A percentile compares a stretch with the other conserved stretches of the same genome.
phyloP scores from a whole-genome alignment of 92 coral and sea anemone species.

The Phenganax marumi region DNA sequence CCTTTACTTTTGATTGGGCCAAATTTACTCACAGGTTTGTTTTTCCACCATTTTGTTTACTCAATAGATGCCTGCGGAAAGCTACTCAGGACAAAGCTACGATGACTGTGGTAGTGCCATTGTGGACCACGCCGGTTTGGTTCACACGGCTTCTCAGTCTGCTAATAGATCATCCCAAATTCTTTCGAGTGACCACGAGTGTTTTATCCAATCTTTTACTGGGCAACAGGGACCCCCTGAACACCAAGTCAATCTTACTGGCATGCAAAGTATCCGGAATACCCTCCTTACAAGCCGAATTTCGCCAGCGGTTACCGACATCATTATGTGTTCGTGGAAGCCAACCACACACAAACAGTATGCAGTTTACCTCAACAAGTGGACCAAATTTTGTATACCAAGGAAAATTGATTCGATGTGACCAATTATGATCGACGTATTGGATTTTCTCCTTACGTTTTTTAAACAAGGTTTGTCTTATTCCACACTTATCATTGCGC shows the following conservation, averaged over 20 bases:
- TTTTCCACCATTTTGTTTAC: conserved; percentile 53
- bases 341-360: too few relatives aligned
- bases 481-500: conserved; percentile 1
- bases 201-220: conserved; percentile 48
- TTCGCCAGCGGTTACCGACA: conserved; percentile 44
- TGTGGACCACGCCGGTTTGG: conserved; percentile 40
- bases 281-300: conserved; percentile 25
- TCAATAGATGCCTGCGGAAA: too few relatives aligned
- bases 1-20: conserved; percentile 58
- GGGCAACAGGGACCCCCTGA: conserved; percentile 44
- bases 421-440: not conserved
- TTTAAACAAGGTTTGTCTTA: conserved; percentile 4
- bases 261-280: conserved; percentile 39
- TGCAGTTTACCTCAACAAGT: too few relatives aligned
- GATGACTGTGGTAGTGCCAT: too few relatives aligned
- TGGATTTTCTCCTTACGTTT: conserved; percentile 18
- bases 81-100: too few relatives aligned
- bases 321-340: too few relatives aligned
- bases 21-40: conserved; percentile 45
- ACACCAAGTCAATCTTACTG: too few relatives aligned
- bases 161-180: conserved; percentile 37
- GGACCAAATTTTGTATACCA: too few relatives aligned
- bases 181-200: conserved; percentile 36
- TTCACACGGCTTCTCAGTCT: conserved; percentile 34
- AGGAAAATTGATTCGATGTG: not conserved